Base-by-base conservation (phyloP, 2,113 vertebrate species). In the Camarhynchus parvulus region DNA sequence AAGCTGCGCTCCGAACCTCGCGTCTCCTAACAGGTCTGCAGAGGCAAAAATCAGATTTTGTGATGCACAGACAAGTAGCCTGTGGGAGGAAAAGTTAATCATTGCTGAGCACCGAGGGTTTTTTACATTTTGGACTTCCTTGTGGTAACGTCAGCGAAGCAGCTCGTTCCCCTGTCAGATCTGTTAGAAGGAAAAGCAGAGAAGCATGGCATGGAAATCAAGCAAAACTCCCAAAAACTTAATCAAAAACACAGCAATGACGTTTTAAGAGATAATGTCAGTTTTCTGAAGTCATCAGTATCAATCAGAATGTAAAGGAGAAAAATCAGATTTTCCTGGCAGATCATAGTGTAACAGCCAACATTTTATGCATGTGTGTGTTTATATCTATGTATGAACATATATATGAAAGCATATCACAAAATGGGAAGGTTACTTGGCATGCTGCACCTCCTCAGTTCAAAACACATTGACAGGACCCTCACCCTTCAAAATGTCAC, bases 41-140 rank as follows among this genome's bases (percentile, higher is more conserved):
- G 79, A 74, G 44, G 53, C 12, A 88, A 95, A 95, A 91, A 76
- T 35, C 70, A 16, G 58, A 73, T 87, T 92, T 88, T 75, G 67
- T 52, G 93, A 88, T 3, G 49, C 85, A 24, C 75, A 93, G 89
- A 90, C 79, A 81, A 64, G 94, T 63, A 41, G 42, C 61, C n/a
- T 24, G 78, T 76, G 35, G 91, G 94, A 93, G 55, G 81, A 35
- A 70, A 84, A 96, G 94, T 97, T 97, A 97, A 97, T 96, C 68
- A 95, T 95, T 96, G 86, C 80, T 33, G 52, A 27, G 27, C 58
- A 31, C 37, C 2, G 41, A 72, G 46, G 58, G 44, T 41, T 75
- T 64, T 96, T 94, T 83, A 88, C 74, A 87, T 90, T 83, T 82
- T 58, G 52, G 83, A 90, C 90, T 95, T 93, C 95, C 95, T 94